Base-by-base conservation (phyloP, 2,888 invertebrate species). In the Xanthia icteritia region DNA sequence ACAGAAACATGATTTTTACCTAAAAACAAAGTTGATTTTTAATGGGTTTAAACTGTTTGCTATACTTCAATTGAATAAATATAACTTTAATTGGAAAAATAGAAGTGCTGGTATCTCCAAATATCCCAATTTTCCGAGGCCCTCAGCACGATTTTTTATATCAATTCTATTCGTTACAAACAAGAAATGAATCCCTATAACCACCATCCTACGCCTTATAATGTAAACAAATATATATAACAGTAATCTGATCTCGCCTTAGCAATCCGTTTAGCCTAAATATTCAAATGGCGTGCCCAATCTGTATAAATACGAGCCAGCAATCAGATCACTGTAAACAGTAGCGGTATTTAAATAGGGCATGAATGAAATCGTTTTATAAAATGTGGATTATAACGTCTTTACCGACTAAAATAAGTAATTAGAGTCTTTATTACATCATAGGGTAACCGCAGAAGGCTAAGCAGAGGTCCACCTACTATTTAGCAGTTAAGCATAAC, bases 241-340 rank as follows among this genome's bases (percentile, higher is more conserved):
- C 58, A 71, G 71, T 56, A 79, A 27, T 54, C 23, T 0, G 56
- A 39, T 67, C 31, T 36, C n/a, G 61, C 2, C 27, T 48, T 20
- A 42, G 48, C 56, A 79, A 82, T 70, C 60, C 63, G 61, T 67
- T 69, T 45, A 54, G 6, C 72, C 82, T 69, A 76, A 63, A 73
- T 67, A 82, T 79, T 73, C 63, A 64, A 63, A 76, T 73, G 36
- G 72, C 63, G 73, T 70, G 36, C 76, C 66, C 72, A 79, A 70
- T 80, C 69, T 66, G 45, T 70, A 20, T 76, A 54, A 76, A 70
- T 56, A 70, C 17, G 36, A 54, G 42, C 42, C 2, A 63, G 48
- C 51, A 58, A 58, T 75, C 20, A 27, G 61, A 39, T 48, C 48
- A 17, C 17, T 39, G 48, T 67, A 31, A 61, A 79, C 79, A 66